These are phyloP conservation scores for Enteromius fasciolatus DNA, from an alignment of 2,797 vertebrate genomes.

Conservation along the genomic window DNA sequence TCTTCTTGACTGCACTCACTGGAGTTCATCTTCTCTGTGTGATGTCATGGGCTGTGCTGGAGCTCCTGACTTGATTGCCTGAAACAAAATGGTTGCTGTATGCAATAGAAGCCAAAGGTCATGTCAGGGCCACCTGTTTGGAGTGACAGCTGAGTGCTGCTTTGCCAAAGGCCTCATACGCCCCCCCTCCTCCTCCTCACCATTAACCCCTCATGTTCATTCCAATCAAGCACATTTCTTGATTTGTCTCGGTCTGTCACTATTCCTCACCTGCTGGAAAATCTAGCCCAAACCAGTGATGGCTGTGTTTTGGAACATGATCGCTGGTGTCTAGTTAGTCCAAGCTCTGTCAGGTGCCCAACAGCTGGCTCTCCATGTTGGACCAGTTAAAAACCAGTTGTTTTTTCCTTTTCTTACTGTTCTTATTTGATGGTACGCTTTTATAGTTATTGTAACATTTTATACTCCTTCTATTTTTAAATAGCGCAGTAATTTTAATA, in stretches of 20 bases:
- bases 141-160: conserved; percentile 63
- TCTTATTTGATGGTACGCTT: background rate
- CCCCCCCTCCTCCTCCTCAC: conserved; percentile 30
- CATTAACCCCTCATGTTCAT: conserved; percentile 56
- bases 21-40: background rate
- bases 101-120: conserved; percentile 61
- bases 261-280: conserved; percentile 36
- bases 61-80: conserved; percentile 43
- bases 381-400: conserved; percentile 2
- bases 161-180: conserved; percentile 51
- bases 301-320: conserved; percentile 23
- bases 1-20: background rate
- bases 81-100: conserved; percentile 54
- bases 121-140: conserved; percentile 64
- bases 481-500: background rate
- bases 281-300: conserved; percentile 21
- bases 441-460: background rate
- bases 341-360: background rate
- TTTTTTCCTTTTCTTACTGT: background rate
- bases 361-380: conserved; percentile 27
- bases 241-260: conserved; percentile 24
- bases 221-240: conserved; percentile 44
- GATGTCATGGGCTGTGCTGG: conserved; percentile 26
- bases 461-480: background rate
- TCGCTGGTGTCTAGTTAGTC: conserved; percentile 1